These are phyloP conservation scores for Isichthys henryi DNA, from an alignment of 2,113 vertebrate genomes.

Conservation along the genomic window DNA sequence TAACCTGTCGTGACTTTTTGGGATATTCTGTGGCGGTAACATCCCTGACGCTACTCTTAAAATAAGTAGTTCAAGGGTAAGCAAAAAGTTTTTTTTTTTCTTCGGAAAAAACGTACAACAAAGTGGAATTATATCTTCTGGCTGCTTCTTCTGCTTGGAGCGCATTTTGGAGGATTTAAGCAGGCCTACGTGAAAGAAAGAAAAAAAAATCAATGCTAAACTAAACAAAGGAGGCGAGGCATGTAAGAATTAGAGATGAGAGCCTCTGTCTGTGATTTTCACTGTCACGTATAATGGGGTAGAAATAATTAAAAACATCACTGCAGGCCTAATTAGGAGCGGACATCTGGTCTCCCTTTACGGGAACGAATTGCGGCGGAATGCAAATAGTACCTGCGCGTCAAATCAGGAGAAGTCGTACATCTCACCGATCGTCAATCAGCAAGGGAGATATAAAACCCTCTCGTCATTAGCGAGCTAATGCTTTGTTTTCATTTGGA, in stretches of 20 bases:
- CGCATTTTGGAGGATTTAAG: slow-evolving; percentile 43
- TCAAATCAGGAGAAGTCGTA: slow-evolving; percentile 71
- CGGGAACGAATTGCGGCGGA: slow-evolving; percentile 58
- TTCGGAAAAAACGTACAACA: not conserved
- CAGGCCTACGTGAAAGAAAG: slow-evolving; percentile 31
- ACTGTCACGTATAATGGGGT: slow-evolving; percentile 57
- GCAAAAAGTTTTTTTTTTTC: not conserved
- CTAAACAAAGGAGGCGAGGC: slow-evolving; percentile 28
- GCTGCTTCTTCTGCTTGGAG: slow-evolving; percentile 11
- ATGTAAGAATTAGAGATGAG: slow-evolving; percentile 49
- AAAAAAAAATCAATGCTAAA: slow-evolving; percentile 40
- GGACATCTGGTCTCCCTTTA: slow-evolving; percentile 74
- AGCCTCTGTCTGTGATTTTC: slow-evolving; percentile 48
- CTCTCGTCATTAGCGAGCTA: slow-evolving; percentile 63
- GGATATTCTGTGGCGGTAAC: not conserved
- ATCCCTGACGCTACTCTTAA: not conserved
- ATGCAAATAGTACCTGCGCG: slow-evolving; percentile 66
- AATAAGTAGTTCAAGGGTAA: not conserved
- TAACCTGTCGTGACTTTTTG: not conserved
- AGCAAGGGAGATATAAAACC: slow-evolving; percentile 59
- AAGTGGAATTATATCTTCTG: slow-evolving; percentile 17
- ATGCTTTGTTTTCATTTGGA: slow-evolving; percentile 55
- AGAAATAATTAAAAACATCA: slow-evolving; percentile 73
- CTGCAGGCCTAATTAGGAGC: slow-evolving; percentile 88
- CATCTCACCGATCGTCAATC: slow-evolving; percentile 69